phyloP scores from a whole-genome alignment of 2,888 invertebrate species.

The Cephus pygmeus region DNA sequence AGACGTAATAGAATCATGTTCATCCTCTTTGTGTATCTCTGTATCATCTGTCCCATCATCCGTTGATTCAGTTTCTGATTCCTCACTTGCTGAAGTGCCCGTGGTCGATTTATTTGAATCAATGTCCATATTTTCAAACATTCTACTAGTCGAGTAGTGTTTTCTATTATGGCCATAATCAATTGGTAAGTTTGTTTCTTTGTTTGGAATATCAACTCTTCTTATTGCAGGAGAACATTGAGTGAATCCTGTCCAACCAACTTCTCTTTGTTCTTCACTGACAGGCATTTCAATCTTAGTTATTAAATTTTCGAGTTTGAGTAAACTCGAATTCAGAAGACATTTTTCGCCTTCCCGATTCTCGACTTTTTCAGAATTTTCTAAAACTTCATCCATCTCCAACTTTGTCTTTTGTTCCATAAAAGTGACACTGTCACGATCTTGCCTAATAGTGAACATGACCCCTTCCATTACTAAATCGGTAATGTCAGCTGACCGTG shows the following conservation, averaged over 20 bases:
- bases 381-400: conserved; percentile 60
- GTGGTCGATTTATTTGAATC: not conserved
- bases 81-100: not conserved
- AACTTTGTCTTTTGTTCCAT: conserved; percentile 61
- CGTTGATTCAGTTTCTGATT: not conserved
- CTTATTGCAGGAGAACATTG: not conserved
- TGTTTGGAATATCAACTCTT: not conserved
- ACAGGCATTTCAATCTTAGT: conserved; percentile 55
- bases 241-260: not conserved
- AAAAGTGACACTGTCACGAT: conserved; percentile 54
- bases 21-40: not conserved
- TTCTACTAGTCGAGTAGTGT: not conserved
- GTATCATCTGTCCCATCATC: not conserved
- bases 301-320: conserved; percentile 57
- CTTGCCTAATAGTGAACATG: conserved; percentile 62
- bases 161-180: not conserved
- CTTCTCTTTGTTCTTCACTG: not conserved
- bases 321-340: conserved; percentile 57
- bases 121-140: not conserved
- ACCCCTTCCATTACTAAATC: conserved; percentile 63
- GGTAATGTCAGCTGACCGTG: conserved; percentile 59
- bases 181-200: not conserved
- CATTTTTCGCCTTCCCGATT: conserved; percentile 57
- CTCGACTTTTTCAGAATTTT: conserved; percentile 61
- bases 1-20: not conserved